phyloP scores from a whole-genome alignment of 2,113 vertebrate species.

The Lampris megalopsis region DNA sequence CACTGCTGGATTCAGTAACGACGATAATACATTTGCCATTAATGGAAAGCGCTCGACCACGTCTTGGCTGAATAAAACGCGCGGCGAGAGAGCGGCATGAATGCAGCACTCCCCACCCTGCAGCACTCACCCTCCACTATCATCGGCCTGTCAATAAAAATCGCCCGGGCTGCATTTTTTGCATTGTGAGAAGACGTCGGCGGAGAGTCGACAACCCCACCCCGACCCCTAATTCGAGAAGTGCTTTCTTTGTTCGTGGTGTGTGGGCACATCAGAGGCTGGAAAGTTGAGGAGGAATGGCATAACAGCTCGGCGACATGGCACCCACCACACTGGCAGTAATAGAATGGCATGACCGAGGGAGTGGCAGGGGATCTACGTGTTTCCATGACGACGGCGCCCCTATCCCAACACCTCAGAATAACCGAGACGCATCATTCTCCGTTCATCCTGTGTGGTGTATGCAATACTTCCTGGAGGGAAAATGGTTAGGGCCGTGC shows the following conservation, averaged over 20 bases:
- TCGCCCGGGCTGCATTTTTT: no score
- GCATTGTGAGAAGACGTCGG: no score
- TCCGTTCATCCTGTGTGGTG: constrained; percentile 48
- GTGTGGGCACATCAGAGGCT: constrained; percentile 41
- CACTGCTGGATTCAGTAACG: no score
- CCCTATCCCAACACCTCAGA: constrained; percentile 69
- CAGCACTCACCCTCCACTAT: no score
- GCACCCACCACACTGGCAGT: constrained; percentile 58
- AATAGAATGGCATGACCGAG: constrained; percentile 49
- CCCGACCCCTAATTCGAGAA: constrained; percentile 36
- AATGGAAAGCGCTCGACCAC: no score
- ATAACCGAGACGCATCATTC: constrained; percentile 72
- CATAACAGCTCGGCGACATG: constrained; percentile 56
- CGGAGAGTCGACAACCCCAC: neutral
- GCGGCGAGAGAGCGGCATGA: no score
- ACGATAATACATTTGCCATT: no score
- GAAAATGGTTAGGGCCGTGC: constrained; percentile 50
- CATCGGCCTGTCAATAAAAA: no score
- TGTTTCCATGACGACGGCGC: constrained; percentile 72
- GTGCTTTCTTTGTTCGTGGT: constrained; percentile 21
- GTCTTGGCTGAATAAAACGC: no score
- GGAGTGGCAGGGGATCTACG: constrained; percentile 65
- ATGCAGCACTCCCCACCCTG: no score
- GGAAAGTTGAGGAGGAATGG: constrained; percentile 48
- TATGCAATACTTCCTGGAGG: constrained; percentile 59